These are phyloP conservation scores for Salmo trutta DNA, from an alignment of 2,797 vertebrate genomes.

Conservation along the genomic window DNA sequence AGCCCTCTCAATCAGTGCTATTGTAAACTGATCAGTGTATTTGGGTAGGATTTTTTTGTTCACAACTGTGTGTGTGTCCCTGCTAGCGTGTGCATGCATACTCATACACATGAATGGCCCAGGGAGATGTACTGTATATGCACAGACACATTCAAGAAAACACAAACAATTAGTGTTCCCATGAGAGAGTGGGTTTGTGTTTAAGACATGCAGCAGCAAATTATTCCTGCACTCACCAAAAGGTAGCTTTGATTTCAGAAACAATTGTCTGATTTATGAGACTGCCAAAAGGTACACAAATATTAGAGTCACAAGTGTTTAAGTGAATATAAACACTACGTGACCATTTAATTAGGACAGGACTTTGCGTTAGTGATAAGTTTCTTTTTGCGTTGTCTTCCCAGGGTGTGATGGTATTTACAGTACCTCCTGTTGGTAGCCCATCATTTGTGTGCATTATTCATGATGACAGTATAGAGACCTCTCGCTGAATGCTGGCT, in stretches of 20 bases:
- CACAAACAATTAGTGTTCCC: neutral
- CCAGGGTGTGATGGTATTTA: conserved; percentile 22
- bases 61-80: conserved; percentile 1
- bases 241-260: no score
- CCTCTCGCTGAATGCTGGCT: conserved; percentile 47
- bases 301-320: no score
- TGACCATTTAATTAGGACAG: no score
- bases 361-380: no score
- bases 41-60: neutral
- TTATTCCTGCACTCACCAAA: no score
- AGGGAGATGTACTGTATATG: neutral
- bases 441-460: conserved; percentile 67
- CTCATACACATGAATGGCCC: neutral
- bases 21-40: conserved; percentile 25
- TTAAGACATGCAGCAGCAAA: no score
- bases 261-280: no score
- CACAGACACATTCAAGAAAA: neutral
- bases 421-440: conserved; percentile 54
- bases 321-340: no score
- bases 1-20: conserved; percentile 12
- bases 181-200: no score
- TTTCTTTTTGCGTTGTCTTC: no score
- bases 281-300: no score
- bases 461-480: conserved; percentile 27
- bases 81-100: neutral